Base-by-base conservation (phyloP, 1,140 invertebrate species). In the Drosophila takahashii region DNA sequence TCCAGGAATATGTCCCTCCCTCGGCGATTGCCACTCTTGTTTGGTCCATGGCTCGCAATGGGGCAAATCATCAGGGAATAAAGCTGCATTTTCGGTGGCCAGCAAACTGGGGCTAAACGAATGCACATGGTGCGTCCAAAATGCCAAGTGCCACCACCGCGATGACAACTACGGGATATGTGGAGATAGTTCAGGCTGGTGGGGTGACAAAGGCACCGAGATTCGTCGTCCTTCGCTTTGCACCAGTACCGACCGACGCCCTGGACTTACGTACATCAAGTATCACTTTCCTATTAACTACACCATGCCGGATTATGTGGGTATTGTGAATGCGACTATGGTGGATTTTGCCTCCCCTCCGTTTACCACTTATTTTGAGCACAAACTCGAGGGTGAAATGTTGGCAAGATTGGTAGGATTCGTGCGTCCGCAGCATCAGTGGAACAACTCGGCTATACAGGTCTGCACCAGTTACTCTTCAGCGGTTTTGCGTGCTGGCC, bases 51-150 rank as follows among this genome's bases (percentile, higher is more conserved):
- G 95, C 9, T 90, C 80, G 1, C 67, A 72, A 2, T 92, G 91
- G 89, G 52, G 56, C 0, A 51, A 70, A 9, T 41, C 52, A 0
- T 29, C 64, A 9, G 92, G 90, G 26, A 93, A 93, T 36, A 89
- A 92, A 4, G 91, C 66, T 2, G 92, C 93, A 61, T 94, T 92
- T 18, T 96, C 96, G 0, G 95, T 96, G 18, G 96, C 96, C 26
- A 95, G 95, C 71, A 96, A 96, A 81, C 91, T 97, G 36, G 95
- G 94, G 4, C 92, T 96, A 2, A 95, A 95, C 39, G 95, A 96
- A 53, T 98, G 97, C 92, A 96, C 95, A 18, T 98, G 97, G 97
- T 98, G 97, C 92, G 97, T 98, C 1, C 97, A 98, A 90, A 97
- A 97, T 86, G 96, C 96, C 0, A 93, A 95, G n/a, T 98, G 97